These are phyloP conservation scores for Platypus cylindrus DNA, from an alignment of 2,888 invertebrate genomes.

Conservation along the genomic window DNA sequence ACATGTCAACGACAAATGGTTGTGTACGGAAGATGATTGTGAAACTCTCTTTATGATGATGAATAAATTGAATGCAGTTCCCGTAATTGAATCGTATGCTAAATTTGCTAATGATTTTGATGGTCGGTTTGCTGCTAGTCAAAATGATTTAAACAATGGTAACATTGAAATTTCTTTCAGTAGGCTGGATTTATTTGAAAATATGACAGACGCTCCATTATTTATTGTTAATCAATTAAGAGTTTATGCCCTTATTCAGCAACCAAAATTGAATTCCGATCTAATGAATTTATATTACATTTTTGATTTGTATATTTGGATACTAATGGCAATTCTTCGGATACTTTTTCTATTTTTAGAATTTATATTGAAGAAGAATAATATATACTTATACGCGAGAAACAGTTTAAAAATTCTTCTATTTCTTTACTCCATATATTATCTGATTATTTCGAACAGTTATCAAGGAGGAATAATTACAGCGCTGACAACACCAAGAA, in stretches of 20 bases:
- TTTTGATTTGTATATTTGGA: conserved; percentile 10
- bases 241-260: conserved; percentile 5
- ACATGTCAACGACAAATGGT: conserved; percentile 1
- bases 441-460: conserved; percentile 3
- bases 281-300: conserved; percentile 5
- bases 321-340: conserved; percentile 1
- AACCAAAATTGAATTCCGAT: conserved; percentile 4
- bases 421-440: conserved; percentile 2
- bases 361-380: too few relatives aligned
- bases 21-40: conserved; percentile 4
- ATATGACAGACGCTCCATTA: conserved; percentile 1
- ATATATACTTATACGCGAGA: too few relatives aligned
- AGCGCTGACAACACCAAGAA: conserved; percentile 8
- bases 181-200: not conserved
- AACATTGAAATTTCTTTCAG: conserved; percentile 6
- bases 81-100: not conserved
- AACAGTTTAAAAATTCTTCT: too few relatives aligned
- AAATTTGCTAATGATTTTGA: not conserved
- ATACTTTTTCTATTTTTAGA: conserved; percentile 1
- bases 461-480: conserved; percentile 11
- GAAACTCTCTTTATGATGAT: conserved; percentile 3
- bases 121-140: not conserved
- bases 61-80: conserved; percentile 5
- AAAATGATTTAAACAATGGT: not conserved
- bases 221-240: conserved; percentile 2